Base-by-base conservation (phyloP, 2,888 invertebrate genomes). In the Clanis bilineata region DNA sequence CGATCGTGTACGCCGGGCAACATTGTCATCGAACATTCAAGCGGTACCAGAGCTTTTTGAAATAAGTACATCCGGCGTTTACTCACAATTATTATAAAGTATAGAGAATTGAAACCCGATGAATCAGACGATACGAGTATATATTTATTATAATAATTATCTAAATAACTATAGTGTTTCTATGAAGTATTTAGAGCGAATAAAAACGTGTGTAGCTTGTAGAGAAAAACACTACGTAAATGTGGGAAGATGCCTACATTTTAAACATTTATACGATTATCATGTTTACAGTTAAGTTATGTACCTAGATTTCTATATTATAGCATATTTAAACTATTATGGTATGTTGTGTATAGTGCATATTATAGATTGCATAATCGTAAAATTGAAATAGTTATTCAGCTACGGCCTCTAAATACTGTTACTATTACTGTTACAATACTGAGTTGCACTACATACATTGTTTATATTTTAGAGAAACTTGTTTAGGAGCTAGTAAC, bases 1-100 rank as follows among this genome's bases (percentile, higher is more conserved):
- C 64, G 66, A 64, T 62, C 62, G 61, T 73, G 74, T 78, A 75
- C 76, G 77, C 74, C 77, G 76, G 79, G 80, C 86, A 85, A 89
- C 87, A 88, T 85, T 83, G 77, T 89, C 91, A 92, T 92, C 91
- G 90, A 92, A 92, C 91, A 91, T 91, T 91, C 91, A 91, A 90
- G 81, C 72, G 70, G 70, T 70, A 74, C 73, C 67, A 62, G 62
- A 56, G 39, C 39, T 6, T 41, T 18, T 18, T 18, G 1, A 41
- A 41, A 41, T 39, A 41, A 41, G 18, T 39, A 56, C 38, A 22
- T 36, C 6, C 36, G 23, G 36, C 41, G 56, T 28, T 41, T 25
- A 56, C 43, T 57, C 3, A 28, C 28, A 15, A 15, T 56, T 12
- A 41, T 56, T 28, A 21, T 43, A 25, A 23, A 23, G 36, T 36